Base-by-base conservation (phyloP, 2,113 vertebrate species). In the Narcine bancroftii region DNA sequence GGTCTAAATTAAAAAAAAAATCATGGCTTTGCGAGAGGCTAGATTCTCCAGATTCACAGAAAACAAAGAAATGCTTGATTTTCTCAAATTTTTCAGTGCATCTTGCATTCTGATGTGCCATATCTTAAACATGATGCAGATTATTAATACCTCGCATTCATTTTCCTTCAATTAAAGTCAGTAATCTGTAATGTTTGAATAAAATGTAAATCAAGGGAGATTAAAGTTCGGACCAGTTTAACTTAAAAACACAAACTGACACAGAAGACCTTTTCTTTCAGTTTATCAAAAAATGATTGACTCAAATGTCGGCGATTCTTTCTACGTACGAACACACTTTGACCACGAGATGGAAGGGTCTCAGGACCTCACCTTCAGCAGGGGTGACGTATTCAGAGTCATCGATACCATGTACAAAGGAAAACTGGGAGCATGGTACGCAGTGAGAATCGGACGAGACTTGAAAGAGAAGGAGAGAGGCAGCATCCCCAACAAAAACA, bases 261-360 rank as follows among this genome's bases (percentile, higher is more conserved):
- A 45, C 26, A 42, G 2, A 17, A 3, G 24, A 15, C 39, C 10
- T 0, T 92, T 26, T 19, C 53, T 93, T 89, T 17, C 94, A 99
- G 99, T 99, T 95, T 99, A 98, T 94, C 97, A 95, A 94, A 99
- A 98, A 93, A 97, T 99, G 95, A 93, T 97, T 29, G 97, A 96
- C 6, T 98, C 98, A 56, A 97, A 95, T 0, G 93, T 98, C 93
- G 97, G 97, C 0, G 99, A 99, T 93, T 99, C 98, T 0, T 99
- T 99, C 95, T 98, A 98, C 93, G 95, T 99, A 94, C 98, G 99
- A 65, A 97, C 97, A 0, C 99, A 99, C 95, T 99, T 98, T 76
- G 98, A 99, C 93, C 96, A 98, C 0, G 97, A 98, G 93, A 95
- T 97, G 0, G 97, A 97, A 0, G 93, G 94, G 0, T 96, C 95